A percentile compares a stretch with the other conserved stretches of the same genome.
Conservation (phyloP, 2,113 vertebrate genomes). For the Lichenostomus cassidix region DNA sequence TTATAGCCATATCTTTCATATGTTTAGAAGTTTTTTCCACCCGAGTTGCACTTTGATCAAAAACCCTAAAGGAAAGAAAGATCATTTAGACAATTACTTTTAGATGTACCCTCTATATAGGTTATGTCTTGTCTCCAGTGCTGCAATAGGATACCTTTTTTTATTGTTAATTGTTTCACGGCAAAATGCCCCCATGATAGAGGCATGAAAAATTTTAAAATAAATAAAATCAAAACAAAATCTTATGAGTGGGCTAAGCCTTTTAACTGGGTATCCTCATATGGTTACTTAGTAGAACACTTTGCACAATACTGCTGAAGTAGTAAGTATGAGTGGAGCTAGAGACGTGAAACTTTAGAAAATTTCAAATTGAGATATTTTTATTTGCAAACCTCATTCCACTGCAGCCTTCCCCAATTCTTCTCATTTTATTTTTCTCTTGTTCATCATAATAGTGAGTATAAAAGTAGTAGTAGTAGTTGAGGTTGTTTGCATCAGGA, state of each 20-base stretch:
- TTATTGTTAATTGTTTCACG: neutral
- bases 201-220: neutral
- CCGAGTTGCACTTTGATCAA: neutral
- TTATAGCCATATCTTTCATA: neutral
- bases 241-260: neutral
- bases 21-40: neutral
- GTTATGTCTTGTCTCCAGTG: neutral
- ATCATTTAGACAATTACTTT: neutral
- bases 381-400: neutral
- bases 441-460: neutral
- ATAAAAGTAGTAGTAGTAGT: neutral
- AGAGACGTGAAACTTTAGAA: neutral
- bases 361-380: neutral
- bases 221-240: neutral
- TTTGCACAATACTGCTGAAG: neutral
- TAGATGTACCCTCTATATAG: neutral
- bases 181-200: neutral
- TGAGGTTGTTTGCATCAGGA: neutral
- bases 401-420: neutral
- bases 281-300: neutral
- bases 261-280: neutral
- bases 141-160: neutral
- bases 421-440: neutral
- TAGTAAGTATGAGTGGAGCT: neutral
- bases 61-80: neutral